These are phyloP conservation scores for Nephrotoma flavescens DNA, from an alignment of 2,888 invertebrate species.

Conservation along the genomic window DNA sequence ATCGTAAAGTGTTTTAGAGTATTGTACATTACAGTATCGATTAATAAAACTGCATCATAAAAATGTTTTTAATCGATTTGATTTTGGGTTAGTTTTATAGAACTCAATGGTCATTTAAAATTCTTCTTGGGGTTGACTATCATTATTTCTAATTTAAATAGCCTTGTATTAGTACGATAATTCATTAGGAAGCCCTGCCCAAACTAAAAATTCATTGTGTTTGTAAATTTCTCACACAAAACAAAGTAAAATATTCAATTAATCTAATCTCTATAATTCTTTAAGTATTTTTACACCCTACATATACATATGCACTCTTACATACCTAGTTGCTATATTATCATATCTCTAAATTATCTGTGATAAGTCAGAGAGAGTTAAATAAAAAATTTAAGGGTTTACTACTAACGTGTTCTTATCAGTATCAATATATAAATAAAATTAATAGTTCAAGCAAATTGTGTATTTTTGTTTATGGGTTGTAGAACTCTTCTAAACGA, in stretches of 20 bases:
- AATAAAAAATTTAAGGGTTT: neutral
- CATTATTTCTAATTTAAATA: too few relatives aligned
- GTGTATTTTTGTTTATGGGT: neutral
- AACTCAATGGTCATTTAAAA: too few relatives aligned
- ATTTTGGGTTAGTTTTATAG: neutral
- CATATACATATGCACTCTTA: neutral
- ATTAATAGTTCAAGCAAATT: neutral
- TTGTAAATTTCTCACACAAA: neutral
- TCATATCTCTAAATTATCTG: neutral
- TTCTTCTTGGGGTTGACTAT: too few relatives aligned
- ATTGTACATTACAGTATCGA: neutral
- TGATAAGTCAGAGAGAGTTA: neutral
- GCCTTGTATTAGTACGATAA: too few relatives aligned
- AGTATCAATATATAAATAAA: neutral
- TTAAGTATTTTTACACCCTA: too few relatives aligned
- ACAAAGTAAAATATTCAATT: neutral
- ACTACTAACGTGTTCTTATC: neutral
- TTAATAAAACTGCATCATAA: neutral
- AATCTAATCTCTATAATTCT: neutral
- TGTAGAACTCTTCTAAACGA: neutral
- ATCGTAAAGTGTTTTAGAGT: neutral
- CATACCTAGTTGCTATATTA: neutral
- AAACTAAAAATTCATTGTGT: neutral
- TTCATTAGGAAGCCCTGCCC: neutral
- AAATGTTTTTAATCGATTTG: neutral